Base-by-base conservation (phyloP, 2,888 invertebrate species). In the Elmis aenea region DNA sequence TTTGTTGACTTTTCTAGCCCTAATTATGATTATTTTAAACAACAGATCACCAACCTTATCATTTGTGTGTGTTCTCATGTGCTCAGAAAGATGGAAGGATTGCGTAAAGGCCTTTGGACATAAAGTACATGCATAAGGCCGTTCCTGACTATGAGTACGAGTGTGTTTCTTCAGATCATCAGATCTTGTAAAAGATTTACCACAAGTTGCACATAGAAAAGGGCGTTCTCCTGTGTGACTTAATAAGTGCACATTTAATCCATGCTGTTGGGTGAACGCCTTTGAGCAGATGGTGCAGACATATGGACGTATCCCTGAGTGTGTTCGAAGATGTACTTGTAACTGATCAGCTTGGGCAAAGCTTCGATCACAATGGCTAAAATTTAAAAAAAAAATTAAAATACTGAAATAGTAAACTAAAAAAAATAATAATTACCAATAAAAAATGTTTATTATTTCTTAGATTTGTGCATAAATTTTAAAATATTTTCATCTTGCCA, bases 221-320 rank as follows among this genome's bases (percentile, higher is more conserved):
- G 52, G 55, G 34, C 57, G 50, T 46, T 58, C 58, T 1, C 62
- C 62, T 3, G 56, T 56, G 40, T 63, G 64, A n/a, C 51, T 51
- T 25, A 57, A 37, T 14, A 52, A 40, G 37, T 65, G 65, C 21
- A 55, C 55, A 12, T 57, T 57, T 5, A 62, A 41, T 23, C 60
- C 58, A 13, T 59, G 53, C n/a, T 55, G 52, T 40, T 61, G 59
- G 2, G 54, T 55, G 38, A 62, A 62, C 1, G 51, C 45, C 43
- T 62, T 64, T 4, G 48, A 45, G 38, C 64, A 64, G 9, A 55
- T 43, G 1, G 43, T 43, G 27, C 63, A 64, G 3, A 51, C 50
- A 28, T 57, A 59, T 11, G 58, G 57, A 29, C 51, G 54, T 28
- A 47, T 48, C 1, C 54, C 57, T 1, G 51, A 43, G 26, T 59